A percentile compares a stretch with the other conserved stretches of the same genome.
These are phyloP conservation scores for Mus pahari DNA, from an alignment of 2,113 vertebrate species.

Conservation along the genomic window DNA sequence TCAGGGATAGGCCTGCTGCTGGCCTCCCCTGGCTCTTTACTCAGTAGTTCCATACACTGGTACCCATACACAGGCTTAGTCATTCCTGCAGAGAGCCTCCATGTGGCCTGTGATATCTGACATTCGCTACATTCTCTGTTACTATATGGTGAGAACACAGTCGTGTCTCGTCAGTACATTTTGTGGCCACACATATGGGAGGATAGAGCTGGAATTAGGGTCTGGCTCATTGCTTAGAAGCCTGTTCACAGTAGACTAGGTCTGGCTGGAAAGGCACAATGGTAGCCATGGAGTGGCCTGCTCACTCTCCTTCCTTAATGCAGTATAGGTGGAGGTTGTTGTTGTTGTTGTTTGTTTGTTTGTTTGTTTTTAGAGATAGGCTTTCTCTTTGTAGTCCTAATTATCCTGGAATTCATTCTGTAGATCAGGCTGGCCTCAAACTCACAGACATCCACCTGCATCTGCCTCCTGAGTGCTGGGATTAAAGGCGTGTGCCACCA, in stretches of 20 bases:
- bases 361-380: neutral
- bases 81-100: neutral
- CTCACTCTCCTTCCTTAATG: neutral
- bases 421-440: neutral
- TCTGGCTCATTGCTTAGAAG: neutral
- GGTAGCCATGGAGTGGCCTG: accelerated
- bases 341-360: neutral
- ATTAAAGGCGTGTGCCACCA: neutral
- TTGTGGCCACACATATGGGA: neutral
- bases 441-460: neutral
- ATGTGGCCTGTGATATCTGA: neutral
- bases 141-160: too few relatives aligned
- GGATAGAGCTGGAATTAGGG: neutral
- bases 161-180: neutral
- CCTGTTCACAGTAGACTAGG: neutral
- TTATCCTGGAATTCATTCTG: neutral
- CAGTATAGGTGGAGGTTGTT: too few relatives aligned
- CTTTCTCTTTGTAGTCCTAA: neutral
- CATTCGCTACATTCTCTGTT: neutral
- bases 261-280: neutral
- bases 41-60: neutral
- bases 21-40: neutral
- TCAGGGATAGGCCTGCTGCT: neutral
- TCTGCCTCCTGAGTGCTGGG: neutral
- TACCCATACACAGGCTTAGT: neutral